These are phyloP conservation scores for Rousettus leschenaultii DNA, from an alignment of 2,113 vertebrate genomes.

Conservation along the genomic window DNA sequence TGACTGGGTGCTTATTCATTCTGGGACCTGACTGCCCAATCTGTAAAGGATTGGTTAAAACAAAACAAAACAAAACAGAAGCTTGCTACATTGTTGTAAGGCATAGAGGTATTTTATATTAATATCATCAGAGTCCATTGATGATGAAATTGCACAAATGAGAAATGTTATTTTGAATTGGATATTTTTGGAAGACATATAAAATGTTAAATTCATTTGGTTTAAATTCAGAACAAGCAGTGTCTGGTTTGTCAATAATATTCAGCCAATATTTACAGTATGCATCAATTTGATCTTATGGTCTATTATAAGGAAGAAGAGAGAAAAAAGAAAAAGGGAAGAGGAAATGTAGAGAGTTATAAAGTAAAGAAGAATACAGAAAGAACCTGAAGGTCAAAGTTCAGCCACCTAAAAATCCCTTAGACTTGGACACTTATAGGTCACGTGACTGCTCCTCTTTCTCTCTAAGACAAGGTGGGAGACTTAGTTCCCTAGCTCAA, in stretches of 20 bases:
- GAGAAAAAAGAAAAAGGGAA: background rate
- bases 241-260: background rate
- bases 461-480: background rate
- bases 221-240: background rate
- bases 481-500: background rate
- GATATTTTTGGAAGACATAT: background rate
- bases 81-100: background rate
- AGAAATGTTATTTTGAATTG: background rate
- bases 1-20: background rate
- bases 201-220: background rate
- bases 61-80: background rate
- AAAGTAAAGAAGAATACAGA: background rate
- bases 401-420: background rate
- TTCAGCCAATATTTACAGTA: background rate
- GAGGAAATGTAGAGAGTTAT: background rate
- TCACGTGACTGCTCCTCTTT: background rate
- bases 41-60: background rate
- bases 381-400: background rate
- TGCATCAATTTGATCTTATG: background rate
- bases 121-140: background rate
- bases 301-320: background rate
- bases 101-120: background rate
- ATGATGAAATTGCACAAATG: conserved; percentile 5
- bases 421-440: background rate
- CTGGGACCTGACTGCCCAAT: background rate